Conservation (phyloP, 1,140 invertebrate species). For the Zaprionus ornatus region DNA sequence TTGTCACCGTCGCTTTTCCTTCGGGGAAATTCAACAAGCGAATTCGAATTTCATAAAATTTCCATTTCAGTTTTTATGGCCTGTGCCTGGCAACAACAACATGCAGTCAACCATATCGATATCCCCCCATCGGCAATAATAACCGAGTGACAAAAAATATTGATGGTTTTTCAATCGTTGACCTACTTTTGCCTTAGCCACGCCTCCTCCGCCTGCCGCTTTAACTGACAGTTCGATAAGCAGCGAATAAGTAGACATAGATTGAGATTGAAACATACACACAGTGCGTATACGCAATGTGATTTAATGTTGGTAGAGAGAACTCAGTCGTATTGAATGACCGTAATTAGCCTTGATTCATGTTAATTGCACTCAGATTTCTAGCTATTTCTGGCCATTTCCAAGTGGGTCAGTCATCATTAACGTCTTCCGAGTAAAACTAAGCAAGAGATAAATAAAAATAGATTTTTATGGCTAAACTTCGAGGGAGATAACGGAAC, state of each 20-base stretch:
- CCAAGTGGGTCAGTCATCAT: conserved; percentile 39
- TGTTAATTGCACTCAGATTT: conserved; percentile 17
- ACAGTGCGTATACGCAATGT: conserved; percentile 33
- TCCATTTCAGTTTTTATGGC: conserved; percentile 42
- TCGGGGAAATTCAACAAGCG: conserved; percentile 58
- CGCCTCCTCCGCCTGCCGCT: not conserved
- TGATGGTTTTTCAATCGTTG: conserved; percentile 69
- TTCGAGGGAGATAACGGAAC: conserved; percentile 5
- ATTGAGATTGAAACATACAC: conserved; percentile 18
- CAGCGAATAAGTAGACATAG: conserved; percentile 23
- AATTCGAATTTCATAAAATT: conserved; percentile 39
- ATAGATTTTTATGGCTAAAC: conserved; percentile 32
- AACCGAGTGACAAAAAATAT: conserved; percentile 24
- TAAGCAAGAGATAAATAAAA: conserved; percentile 10
- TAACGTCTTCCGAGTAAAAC: conserved; percentile 20
- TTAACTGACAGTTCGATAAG: conserved; percentile 1
- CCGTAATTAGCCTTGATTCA: conserved; percentile 44
- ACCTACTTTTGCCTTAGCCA: conserved; percentile 61
- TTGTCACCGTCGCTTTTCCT: not conserved
- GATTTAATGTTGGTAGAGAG: not conserved
- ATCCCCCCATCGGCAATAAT: conserved; percentile 47
- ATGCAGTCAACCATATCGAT: conserved; percentile 23
- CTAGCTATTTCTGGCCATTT: conserved; percentile 24
- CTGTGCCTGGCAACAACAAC: conserved; percentile 34
- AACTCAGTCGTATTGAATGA: not conserved